A percentile compares a stretch with the other conserved stretches of the same genome.
These are phyloP conservation scores for Gallirallus australis DNA, from an alignment of 2,797 vertebrate species.

Conservation along the genomic window DNA sequence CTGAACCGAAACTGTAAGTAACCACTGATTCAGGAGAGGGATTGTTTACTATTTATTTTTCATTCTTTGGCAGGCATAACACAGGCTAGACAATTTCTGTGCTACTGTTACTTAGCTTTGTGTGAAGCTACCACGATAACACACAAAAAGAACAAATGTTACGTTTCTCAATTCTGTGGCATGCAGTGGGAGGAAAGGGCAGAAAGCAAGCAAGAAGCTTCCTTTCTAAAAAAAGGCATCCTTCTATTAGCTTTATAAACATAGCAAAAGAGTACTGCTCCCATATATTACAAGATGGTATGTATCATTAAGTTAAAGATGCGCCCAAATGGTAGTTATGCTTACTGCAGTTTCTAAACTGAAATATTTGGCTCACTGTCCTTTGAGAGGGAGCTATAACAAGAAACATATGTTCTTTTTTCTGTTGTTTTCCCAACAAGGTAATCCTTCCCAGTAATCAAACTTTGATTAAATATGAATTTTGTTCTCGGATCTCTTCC, in stretches of 20 bases:
- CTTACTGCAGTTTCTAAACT: background rate
- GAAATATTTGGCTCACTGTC: background rate
- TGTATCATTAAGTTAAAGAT: background rate
- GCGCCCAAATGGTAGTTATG: background rate
- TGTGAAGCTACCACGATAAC: background rate
- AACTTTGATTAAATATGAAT: background rate
- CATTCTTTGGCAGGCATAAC: background rate
- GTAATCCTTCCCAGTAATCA: background rate
- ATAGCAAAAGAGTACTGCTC: background rate
- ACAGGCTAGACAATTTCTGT: background rate
- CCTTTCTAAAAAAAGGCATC: background rate
- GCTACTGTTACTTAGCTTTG: background rate
- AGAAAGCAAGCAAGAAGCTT: background rate
- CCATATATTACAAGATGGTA: accelerated
- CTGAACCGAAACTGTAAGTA: slow-evolving; percentile 46
- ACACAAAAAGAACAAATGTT: background rate
- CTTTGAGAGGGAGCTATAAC: background rate
- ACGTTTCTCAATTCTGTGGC: background rate
- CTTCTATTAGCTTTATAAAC: background rate
- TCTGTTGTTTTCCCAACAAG: background rate
- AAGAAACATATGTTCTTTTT: background rate
- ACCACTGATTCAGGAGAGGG: background rate
- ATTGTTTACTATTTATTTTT: slow-evolving; percentile 28
- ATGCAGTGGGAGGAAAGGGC: background rate
- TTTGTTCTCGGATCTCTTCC: background rate